Percentiles rank a stretch among this genome's conserved stretches.
phyloP scores from a whole-genome alignment of 2,888 invertebrate species.

The Andrena bucephala region DNA sequence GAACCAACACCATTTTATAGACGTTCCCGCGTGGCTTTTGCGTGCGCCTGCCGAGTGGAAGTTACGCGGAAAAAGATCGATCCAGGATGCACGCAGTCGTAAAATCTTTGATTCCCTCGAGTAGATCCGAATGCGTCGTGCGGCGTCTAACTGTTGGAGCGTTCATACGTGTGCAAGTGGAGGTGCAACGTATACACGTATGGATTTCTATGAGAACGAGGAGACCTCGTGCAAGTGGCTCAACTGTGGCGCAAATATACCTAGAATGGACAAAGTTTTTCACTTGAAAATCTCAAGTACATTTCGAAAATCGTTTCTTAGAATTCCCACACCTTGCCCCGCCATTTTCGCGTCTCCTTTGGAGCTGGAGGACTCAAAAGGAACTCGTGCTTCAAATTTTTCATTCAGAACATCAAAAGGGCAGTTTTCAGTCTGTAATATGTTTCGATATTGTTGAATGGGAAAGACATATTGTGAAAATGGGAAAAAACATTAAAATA shows the following conservation, averaged over 20 bases:
- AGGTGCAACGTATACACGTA: background rate
- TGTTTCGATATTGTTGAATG: background rate
- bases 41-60: constrained; percentile 38
- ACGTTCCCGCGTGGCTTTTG: constrained; percentile 44
- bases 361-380: background rate
- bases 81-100: constrained; percentile 53
- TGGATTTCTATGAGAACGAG: constrained; percentile 3
- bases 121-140: constrained; percentile 74
- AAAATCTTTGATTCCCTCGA: constrained; percentile 68
- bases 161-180: constrained; percentile 12
- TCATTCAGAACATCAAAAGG: too few relatives aligned
- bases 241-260: constrained; percentile 4
- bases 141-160: constrained; percentile 56
- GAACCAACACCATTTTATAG: constrained; percentile 24
- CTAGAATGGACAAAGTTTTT: constrained; percentile 12
- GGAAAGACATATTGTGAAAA: too few relatives aligned
- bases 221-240: background rate
- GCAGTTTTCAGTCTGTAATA: background rate
- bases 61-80: constrained; percentile 52
- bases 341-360: constrained; percentile 2
- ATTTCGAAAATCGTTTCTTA: constrained; percentile 1
- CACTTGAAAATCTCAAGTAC: constrained; percentile 12
- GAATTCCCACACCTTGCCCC: background rate
- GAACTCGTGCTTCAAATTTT: too few relatives aligned
- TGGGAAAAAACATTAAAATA: too few relatives aligned